These are phyloP conservation scores for Myotis davidii DNA, from an alignment of 2,113 vertebrate genomes.

Conservation along the genomic window DNA sequence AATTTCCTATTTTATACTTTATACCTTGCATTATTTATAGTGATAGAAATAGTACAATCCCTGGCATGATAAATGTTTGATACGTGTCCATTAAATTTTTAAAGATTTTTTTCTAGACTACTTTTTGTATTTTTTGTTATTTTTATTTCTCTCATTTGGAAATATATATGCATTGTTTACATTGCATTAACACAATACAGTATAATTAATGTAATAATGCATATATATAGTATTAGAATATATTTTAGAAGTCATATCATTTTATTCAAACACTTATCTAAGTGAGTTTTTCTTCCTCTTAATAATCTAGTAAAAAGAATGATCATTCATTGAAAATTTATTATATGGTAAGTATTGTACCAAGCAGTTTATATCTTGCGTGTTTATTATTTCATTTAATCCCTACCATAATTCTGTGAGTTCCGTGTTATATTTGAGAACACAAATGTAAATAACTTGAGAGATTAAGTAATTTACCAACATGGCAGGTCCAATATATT, in stretches of 20 bases:
- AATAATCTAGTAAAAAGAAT: background rate
- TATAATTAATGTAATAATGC: background rate
- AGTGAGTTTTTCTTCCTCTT: background rate
- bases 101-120: background rate
- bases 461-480: background rate
- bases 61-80: background rate
- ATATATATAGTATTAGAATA: background rate
- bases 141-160: background rate
- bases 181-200: background rate
- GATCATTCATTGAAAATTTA: background rate
- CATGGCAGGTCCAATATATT: background rate
- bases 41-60: background rate
- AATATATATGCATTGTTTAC: background rate
- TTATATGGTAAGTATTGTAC: background rate
- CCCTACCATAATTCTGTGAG: background rate
- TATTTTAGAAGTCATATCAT: background rate
- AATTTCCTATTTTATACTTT: background rate
- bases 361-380: background rate
- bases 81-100: background rate
- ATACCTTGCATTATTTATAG: background rate
- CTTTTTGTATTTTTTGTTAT: background rate
- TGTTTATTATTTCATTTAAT: background rate
- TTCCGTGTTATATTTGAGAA: background rate
- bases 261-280: background rate
- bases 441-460: background rate